A percentile compares a stretch with the other conserved stretches of the same genome.
Conservation (phyloP, 1,140 invertebrate genomes). For the Cyphomyrmex costatus region DNA sequence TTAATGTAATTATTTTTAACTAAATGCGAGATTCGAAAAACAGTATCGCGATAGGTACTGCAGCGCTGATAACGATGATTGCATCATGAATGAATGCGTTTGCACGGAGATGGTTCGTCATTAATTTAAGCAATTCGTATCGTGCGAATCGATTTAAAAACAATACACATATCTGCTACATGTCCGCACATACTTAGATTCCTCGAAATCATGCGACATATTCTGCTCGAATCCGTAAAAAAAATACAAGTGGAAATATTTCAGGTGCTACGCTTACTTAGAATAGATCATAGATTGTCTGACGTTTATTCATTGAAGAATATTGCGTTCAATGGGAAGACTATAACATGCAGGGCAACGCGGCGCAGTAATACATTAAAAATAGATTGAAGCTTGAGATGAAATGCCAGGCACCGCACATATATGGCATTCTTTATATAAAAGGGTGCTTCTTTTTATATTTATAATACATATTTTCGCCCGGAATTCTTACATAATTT, state of each 20-base stretch:
- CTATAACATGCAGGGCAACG: neutral
- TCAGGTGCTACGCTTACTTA: neutral
- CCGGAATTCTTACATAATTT: neutral
- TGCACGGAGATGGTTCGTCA: neutral
- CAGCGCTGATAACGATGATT: neutral
- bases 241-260: neutral
- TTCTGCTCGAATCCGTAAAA: neutral
- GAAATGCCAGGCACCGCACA: constrained; percentile 23
- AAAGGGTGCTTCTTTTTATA: neutral
- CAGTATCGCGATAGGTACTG: neutral
- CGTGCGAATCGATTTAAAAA: neutral
- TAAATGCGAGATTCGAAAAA: constrained; percentile 37
- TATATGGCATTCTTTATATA: constrained; percentile 8
- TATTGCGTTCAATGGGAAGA: constrained; percentile 30
- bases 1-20: constrained; percentile 60
- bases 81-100: constrained; percentile 1
- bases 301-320: constrained; percentile 49
- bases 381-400: constrained; percentile 28
- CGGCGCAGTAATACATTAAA: constrained; percentile 22
- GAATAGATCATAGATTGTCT: constrained; percentile 1
- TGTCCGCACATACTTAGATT: constrained; percentile 8
- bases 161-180: neutral
- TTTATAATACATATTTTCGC: neutral
- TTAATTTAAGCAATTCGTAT: constrained; percentile 13
- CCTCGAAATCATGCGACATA: neutral